Conservation (phyloP, 2,797 vertebrate genomes). For the Leucoraja ocellata region DNA sequence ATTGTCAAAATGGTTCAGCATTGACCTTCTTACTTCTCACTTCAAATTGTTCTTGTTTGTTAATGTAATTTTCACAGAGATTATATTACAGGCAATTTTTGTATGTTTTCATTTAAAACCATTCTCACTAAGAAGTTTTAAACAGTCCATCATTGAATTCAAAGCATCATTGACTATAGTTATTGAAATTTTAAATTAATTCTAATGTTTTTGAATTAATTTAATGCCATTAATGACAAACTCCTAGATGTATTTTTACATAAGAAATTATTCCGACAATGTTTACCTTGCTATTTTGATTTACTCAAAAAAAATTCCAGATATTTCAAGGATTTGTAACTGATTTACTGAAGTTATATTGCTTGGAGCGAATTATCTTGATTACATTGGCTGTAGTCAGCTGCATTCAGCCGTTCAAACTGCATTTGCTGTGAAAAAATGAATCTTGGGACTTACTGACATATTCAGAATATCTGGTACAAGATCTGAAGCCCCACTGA, state of each 20-base stretch:
- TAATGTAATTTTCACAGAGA: conserved; percentile 53
- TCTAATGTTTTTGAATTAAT: conserved; percentile 30
- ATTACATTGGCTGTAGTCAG: no score
- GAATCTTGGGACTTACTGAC: no score
- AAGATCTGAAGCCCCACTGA: no score
- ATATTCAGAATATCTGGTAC: no score
- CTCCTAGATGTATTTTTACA: not conserved
- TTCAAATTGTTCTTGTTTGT: conserved; percentile 58
- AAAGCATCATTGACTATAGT: conserved; percentile 58
- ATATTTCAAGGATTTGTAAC: conserved; percentile 22
- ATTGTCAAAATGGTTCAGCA: conserved; percentile 71
- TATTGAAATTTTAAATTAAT: conserved; percentile 38
- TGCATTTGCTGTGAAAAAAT: no score
- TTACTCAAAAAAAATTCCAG: conserved; percentile 52
- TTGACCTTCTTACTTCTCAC: conserved; percentile 61
- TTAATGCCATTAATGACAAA: conserved; percentile 21
- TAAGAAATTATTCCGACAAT: conserved; percentile 12
- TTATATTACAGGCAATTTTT: conserved; percentile 51
- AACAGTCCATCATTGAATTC: conserved; percentile 50
- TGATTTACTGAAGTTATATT: not conserved
- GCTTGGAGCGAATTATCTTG: not conserved
- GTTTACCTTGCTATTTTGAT: not conserved
- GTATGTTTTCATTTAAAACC: conserved; percentile 57
- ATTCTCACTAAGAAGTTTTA: conserved; percentile 58
- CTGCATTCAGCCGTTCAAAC: no score